phyloP scores from a whole-genome alignment of 2,113 vertebrate species.

The Actinemys pallida region DNA sequence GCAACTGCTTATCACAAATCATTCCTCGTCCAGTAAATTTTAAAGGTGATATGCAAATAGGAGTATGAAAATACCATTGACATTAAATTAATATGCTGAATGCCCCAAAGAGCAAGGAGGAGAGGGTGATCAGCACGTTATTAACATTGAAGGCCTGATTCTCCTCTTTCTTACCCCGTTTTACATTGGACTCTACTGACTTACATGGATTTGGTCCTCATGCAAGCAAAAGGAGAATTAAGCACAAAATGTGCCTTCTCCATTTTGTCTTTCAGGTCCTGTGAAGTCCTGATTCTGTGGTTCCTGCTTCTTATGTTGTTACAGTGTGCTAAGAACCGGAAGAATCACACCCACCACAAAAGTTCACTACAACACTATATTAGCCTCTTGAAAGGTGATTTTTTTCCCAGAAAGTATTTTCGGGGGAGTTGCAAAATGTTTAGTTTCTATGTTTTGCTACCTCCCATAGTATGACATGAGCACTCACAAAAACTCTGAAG shows the following conservation, averaged over 20 bases:
- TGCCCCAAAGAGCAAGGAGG: not conserved
- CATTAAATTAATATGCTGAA: accelerated
- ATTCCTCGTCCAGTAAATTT: not conserved
- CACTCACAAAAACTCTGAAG: not conserved
- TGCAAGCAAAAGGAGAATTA: not conserved
- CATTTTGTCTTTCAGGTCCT: not conserved
- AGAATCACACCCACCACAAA: not conserved
- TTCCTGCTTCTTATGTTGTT: not conserved
- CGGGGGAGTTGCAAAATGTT: not conserved
- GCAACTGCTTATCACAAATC: not conserved
- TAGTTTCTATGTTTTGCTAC: not conserved
- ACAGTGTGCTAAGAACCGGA: accelerated
- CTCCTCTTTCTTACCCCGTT: not conserved
- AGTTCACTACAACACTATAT: no score
- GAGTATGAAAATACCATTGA: not conserved
- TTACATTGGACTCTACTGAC: not conserved
- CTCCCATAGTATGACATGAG: not conserved
- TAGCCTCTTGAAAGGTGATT: not conserved
- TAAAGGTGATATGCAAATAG: not conserved
- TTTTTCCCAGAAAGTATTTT: not conserved
- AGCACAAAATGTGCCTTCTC: not conserved
- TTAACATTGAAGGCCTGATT: accelerated
- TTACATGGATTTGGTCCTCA: not conserved
- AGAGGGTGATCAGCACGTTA: accelerated
- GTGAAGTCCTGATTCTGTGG: accelerated